Evolutionary conservation across 2,888 invertebrate species (phyloP).

Genomic region (Andrena marginata): DNA sequence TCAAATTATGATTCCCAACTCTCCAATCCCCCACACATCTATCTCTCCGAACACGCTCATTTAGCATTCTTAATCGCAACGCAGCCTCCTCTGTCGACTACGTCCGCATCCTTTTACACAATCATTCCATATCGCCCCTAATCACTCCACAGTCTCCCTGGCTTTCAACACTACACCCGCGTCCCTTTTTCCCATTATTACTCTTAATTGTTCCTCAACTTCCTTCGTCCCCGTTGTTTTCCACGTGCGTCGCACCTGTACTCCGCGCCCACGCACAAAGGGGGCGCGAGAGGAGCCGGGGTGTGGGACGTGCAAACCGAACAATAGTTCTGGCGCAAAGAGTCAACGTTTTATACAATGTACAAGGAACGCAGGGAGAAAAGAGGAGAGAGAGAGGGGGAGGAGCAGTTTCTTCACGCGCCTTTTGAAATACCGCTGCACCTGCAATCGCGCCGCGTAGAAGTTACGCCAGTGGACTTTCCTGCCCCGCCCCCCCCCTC

Average conservation of each 20-base stretch:
- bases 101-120: too few species aligned
- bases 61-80: too few species aligned
- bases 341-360: slow-evolving; percentile 28
- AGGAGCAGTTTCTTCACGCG: slow-evolving; percentile 46
- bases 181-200: not conserved
- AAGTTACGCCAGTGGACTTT: slow-evolving; percentile 64
- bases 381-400: not conserved
- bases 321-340: slow-evolving; percentile 51
- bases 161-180: not conserved
- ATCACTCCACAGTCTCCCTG: not conserved
- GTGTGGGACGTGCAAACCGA: slow-evolving; percentile 18
- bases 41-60: too few species aligned
- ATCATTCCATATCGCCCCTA: not conserved
- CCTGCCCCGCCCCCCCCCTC: slow-evolving; percentile 11
- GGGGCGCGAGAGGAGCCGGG: slow-evolving; percentile 18
- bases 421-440: slow-evolving; percentile 57
- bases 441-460: slow-evolving; percentile 50
- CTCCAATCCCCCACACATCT: too few species aligned
- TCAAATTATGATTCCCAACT: not conserved
- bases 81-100: too few species aligned
- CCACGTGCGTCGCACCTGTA: slow-evolving; percentile 1
- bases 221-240: slow-evolving; percentile 1
- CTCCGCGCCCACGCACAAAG: slow-evolving; percentile 21
- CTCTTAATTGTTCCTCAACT: slow-evolving; percentile 18
- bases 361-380: slow-evolving; percentile 6